These are phyloP conservation scores for Drosophila suzukii DNA, from an alignment of 1,140 invertebrate genomes.

Conservation along the genomic window DNA sequence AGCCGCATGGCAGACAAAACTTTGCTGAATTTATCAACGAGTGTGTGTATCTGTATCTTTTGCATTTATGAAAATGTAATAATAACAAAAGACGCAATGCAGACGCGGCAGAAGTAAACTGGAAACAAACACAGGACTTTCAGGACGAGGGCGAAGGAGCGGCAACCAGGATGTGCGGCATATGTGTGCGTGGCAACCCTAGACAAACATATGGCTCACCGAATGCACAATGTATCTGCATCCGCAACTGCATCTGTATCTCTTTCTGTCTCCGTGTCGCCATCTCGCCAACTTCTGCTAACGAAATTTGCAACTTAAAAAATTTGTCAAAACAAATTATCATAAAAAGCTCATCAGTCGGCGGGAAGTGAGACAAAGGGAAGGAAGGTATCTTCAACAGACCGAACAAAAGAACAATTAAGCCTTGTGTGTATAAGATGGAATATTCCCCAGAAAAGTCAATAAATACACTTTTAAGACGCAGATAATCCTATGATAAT, in stretches of 20 bases:
- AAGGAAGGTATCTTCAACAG: slow-evolving; percentile 8
- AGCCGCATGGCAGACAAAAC: slow-evolving; percentile 78
- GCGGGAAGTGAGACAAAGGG: slow-evolving; percentile 1
- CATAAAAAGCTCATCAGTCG: slow-evolving; percentile 68
- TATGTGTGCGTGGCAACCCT: slow-evolving; percentile 44
- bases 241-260: slow-evolving; percentile 19
- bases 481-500: no score
- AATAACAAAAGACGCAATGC: slow-evolving; percentile 82
- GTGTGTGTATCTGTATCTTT: slow-evolving; percentile 47
- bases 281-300: slow-evolving; percentile 12
- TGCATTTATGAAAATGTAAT: slow-evolving; percentile 83
- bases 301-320: slow-evolving; percentile 60
- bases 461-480: background rate
- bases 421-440: background rate
- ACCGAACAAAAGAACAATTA: slow-evolving; percentile 16
- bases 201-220: slow-evolving; percentile 65
- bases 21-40: slow-evolving; percentile 80
- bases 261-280: slow-evolving; percentile 5
- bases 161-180: slow-evolving; percentile 8
- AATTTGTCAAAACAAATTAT: slow-evolving; percentile 82
- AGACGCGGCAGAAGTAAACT: slow-evolving; percentile 65
- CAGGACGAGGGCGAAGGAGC: slow-evolving; percentile 6
- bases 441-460: background rate
- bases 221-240: slow-evolving; percentile 55
- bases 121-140: slow-evolving; percentile 38